Evolutionary conservation across 2,797 vertebrate genomes (phyloP).

Genomic region (Paramormyrops hopkinsi): DNA sequence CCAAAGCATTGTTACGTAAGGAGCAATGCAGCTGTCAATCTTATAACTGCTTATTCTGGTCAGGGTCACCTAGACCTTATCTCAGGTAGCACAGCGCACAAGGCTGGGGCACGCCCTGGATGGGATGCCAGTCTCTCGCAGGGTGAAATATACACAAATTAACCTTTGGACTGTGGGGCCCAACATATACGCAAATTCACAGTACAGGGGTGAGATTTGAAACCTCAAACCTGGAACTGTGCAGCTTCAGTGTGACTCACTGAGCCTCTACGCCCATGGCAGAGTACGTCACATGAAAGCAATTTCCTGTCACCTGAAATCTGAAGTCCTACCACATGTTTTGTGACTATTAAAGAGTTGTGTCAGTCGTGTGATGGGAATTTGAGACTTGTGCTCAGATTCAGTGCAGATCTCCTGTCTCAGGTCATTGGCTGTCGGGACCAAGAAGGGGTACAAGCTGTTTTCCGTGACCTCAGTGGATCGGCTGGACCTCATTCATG

Average conservation of each 20-base stretch:
- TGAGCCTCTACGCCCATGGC: background rate
- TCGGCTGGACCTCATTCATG: conserved; percentile 82
- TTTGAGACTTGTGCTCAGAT: conserved; percentile 1
- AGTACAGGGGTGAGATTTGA: background rate
- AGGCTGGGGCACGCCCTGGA: background rate
- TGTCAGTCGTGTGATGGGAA: conserved; percentile 24
- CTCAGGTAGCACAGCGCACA: background rate
- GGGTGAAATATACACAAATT: background rate
- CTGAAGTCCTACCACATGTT: background rate
- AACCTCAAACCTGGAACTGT: background rate
- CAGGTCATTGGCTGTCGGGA: conserved; percentile 86
- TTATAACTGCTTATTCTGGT: background rate
- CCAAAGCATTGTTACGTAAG: background rate
- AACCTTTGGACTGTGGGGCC: background rate
- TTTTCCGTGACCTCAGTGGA: conserved; percentile 87
- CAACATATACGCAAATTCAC: background rate
- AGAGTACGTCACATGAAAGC: background rate
- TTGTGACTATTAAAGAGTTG: conserved; percentile 18
- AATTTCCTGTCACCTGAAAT: background rate
- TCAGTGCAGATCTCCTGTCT: conserved; percentile 13
- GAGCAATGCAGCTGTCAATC: background rate
- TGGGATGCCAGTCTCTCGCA: background rate
- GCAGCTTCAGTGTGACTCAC: background rate
- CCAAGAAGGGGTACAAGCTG: conserved; percentile 79
- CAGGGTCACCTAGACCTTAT: background rate